Evolutionary conservation across 2,888 invertebrate species (phyloP).

Genomic region (Strigamia transsilvanica): DNA sequence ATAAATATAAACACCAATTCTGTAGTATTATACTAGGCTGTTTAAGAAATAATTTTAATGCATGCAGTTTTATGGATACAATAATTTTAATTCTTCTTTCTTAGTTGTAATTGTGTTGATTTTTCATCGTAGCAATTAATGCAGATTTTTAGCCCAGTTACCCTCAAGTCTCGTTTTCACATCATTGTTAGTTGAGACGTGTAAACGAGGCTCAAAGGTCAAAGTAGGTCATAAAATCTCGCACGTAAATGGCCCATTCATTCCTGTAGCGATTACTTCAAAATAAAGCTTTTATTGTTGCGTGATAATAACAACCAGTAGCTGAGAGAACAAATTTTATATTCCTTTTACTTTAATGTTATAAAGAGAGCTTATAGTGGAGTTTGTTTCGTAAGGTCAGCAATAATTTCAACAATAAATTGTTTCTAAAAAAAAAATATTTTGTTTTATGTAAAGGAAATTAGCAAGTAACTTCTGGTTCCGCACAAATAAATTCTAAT

Average conservation of each 20-base stretch:
- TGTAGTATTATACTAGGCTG: no score
- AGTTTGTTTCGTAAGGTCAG: no score
- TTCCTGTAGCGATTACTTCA: background rate
- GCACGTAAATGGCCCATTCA: background rate
- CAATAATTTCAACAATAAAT: no score
- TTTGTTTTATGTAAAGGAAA: no score
- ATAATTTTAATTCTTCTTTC: background rate
- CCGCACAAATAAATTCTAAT: no score
- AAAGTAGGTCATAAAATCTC: constrained; percentile 1
- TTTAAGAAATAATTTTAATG: no score
- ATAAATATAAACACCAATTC: no score
- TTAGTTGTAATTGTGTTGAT: background rate
- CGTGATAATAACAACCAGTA: background rate
- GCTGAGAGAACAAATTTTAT: background rate
- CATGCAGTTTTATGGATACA: no score
- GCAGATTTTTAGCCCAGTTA: constrained; percentile 3
- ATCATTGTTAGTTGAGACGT: background rate
- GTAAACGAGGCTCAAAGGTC: constrained; percentile 6
- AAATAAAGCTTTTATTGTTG: constrained; percentile 10
- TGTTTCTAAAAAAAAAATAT: no score
- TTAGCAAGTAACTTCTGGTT: no score
- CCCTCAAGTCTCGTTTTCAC: constrained; percentile 14
- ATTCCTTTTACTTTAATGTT: background rate
- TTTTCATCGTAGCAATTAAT: background rate
- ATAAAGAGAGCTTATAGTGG: no score